Evolutionary conservation across 2,888 invertebrate species (phyloP).

Genomic region (Morinoia aosen): DNA sequence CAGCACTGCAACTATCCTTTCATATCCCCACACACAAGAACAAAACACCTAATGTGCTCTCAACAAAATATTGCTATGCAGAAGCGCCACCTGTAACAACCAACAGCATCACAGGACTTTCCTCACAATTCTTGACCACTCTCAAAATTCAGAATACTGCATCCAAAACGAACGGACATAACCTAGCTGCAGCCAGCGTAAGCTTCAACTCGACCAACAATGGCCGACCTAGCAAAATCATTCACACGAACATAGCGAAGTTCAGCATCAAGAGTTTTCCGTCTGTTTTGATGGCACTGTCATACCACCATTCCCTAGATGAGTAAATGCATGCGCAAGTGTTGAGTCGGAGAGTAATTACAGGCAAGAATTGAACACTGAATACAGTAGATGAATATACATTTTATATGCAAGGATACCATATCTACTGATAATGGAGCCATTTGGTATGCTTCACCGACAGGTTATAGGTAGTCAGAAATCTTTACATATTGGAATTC

Average conservation of each 20-base stretch:
- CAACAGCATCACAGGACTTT: background rate
- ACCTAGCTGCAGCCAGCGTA: background rate
- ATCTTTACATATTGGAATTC: conserved; percentile 27
- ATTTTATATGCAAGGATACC: conserved; percentile 16
- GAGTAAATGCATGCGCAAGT: background rate
- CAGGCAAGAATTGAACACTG: conserved; percentile 14
- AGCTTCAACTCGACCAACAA: background rate
- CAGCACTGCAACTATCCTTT: background rate
- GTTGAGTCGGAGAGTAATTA: background rate
- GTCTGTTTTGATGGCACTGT: background rate
- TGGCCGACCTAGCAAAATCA: background rate
- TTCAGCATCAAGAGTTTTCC: background rate
- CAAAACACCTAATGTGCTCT: background rate
- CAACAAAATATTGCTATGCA: background rate
- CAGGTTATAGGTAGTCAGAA: conserved; percentile 16
- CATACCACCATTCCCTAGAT: background rate
- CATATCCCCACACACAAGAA: background rate
- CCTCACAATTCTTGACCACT: background rate
- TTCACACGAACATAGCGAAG: background rate
- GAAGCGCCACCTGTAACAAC: background rate
- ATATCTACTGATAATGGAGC: conserved; percentile 23
- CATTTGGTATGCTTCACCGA: conserved; percentile 29
- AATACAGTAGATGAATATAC: conserved; percentile 20
- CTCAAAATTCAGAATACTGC: background rate
- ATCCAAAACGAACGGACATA: background rate